Evolutionary conservation across 2,797 vertebrate genomes (phyloP), one percentile per base, ranked within the genome.

Genomic region (Anguilla megastoma): DNA sequence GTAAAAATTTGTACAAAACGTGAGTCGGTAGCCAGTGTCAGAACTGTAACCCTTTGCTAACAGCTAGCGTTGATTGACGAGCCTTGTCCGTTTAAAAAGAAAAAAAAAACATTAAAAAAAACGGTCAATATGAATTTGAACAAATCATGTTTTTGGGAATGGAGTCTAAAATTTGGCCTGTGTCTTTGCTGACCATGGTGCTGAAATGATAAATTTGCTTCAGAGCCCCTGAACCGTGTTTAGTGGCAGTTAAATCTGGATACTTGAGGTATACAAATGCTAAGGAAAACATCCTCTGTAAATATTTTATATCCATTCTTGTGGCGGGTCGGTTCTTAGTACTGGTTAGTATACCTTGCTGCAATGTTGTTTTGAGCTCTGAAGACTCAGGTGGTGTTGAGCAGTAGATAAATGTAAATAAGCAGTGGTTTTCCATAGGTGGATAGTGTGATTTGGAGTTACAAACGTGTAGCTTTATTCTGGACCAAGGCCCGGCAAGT

Each of bases 381-480:
- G 74, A 79, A 18, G 74, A 41, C 74, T 79, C 74, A 79, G 74
- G 74, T 79, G 74, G 74, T 71, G 69, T 36, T 45, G 33, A 79
- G 30, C 33, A 21, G 36, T 45, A 79, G 74, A 14, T 79, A 18
- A 45, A 45, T 79, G 74, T 79, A 79, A 79, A 79, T 79, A 79
- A 45, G 71, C 71, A 76, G 74, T 79, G 74, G 74, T 79, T 79
- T 79, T 96, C 94, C 96, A 96, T 96, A 96, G 95, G 91, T 95
- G 93, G 94, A 92, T 96, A 95, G 95, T 95, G 95, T 96, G 95
- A 93, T 92, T 94, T 90, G 90, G 69, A 91, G 91, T 95, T 95
- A 92, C 91, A 93, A 93, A 95, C 93, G 89, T 93, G 91, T 50
- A 85, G 92, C 91, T 92, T 93, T 95, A 95, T 95, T 95, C 94